Evolutionary conservation across 2,113 vertebrate species (phyloP).

Genomic region (Microcebus murinus): DNA sequence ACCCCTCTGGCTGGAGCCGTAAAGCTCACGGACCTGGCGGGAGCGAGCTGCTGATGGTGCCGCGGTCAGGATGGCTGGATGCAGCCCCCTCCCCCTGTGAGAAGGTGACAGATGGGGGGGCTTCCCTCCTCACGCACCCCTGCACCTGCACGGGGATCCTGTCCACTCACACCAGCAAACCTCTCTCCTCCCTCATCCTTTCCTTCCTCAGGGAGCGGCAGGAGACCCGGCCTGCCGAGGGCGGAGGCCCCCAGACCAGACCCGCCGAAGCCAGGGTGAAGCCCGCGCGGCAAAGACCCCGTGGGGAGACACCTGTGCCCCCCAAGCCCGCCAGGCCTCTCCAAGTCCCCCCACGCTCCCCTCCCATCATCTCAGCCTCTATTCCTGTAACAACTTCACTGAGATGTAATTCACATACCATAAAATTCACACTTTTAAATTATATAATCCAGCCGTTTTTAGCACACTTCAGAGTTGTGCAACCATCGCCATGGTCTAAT

Average conservation of each 20-base stretch:
- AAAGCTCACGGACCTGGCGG: neutral
- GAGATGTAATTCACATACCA: neutral
- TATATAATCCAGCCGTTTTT: neutral
- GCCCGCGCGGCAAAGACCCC: too few species aligned
- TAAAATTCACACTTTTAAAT: too few species aligned
- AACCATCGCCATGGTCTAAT: neutral
- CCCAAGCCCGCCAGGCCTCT: too few species aligned
- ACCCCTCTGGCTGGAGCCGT: neutral
- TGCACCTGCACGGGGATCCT: neutral
- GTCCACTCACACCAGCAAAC: neutral
- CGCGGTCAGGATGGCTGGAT: neutral
- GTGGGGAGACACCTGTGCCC: rapidly evolving
- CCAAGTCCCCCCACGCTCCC: neutral
- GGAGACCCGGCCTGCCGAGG: neutral
- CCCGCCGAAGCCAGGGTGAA: rapidly evolving
- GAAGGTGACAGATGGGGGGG: neutral
- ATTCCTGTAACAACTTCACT: neutral
- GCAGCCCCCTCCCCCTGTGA: too few species aligned
- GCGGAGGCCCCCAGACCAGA: too few species aligned
- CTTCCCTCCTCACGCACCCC: rapidly evolving
- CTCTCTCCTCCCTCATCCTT: neutral
- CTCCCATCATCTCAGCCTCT: neutral
- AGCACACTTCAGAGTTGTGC: neutral
- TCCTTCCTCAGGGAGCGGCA: neutral
- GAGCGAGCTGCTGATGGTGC: too few species aligned